Conservation (phyloP, 2,888 invertebrate genomes). For the Epinotia brunnichana region DNA sequence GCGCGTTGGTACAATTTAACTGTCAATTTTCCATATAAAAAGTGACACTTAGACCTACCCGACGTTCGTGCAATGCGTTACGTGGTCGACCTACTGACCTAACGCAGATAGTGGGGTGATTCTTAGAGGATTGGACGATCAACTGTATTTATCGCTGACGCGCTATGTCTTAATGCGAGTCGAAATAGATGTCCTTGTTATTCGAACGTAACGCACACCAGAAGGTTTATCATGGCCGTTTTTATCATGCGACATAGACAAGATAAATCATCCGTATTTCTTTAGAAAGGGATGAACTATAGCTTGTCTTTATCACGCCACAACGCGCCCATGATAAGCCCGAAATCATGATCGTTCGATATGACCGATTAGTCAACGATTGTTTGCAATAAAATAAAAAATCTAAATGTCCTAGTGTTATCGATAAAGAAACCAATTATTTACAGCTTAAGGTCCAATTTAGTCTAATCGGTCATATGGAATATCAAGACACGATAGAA, state of each 20-base stretch:
- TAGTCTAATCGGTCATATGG: background rate
- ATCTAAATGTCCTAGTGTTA: background rate
- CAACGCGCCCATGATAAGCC: background rate
- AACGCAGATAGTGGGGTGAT: too few species aligned
- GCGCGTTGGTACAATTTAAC: too few species aligned
- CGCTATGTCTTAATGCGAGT: background rate
- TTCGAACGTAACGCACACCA: slow-evolving; percentile 1
- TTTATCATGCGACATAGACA: background rate
- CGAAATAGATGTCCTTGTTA: background rate
- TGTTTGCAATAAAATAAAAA: background rate
- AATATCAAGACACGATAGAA: slow-evolving; percentile 5
- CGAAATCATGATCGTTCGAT: background rate
- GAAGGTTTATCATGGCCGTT: background rate
- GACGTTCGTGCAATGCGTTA: too few species aligned
- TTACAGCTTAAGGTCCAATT: background rate
- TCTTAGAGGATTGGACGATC: too few species aligned
- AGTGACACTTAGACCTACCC: too few species aligned
- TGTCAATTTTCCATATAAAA: too few species aligned
- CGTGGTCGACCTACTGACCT: too few species aligned
- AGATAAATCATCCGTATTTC: too few species aligned
- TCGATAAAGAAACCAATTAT: background rate
- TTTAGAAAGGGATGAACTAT: background rate
- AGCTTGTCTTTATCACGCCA: background rate
- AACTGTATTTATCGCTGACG: too few species aligned
- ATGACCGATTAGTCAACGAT: background rate